Evolutionary conservation across 2,888 invertebrate species (phyloP), one percentile per base, ranked within the genome.

Genomic region (Perdita meconis): DNA sequence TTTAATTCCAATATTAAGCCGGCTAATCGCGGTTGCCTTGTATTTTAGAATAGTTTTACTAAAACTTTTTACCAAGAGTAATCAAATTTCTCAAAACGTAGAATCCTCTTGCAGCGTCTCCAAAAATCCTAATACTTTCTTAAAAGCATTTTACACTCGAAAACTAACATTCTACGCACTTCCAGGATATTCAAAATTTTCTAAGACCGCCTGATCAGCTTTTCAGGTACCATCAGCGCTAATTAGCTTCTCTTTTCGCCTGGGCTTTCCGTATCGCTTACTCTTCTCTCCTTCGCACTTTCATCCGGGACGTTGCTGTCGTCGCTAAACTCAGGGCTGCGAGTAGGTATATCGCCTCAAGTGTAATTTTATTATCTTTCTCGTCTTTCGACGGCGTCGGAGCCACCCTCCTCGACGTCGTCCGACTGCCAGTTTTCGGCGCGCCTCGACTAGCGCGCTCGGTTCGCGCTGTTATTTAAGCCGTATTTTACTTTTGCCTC

Each of bases 331-430:
- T 65, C 34, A 44, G 12, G 38, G 61, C 40, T 34, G 44, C 26
- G 42, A 47, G 36, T 57, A 65, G 76, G 70, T 79, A 79, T 78
- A 83, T 88, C 82, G 79, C 71, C 57, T 67, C 78, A 77, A 81
- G 81, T 77, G 83, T 87, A 86, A 89, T 88, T 87, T 88, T 84
- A 89, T 89, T 88, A 86, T 86, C 84, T 82, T 74, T 77, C 84
- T 80, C 77, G 69, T 70, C 63, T 73, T 67, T 63, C 81, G 65
- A 68, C 68, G 59, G 61, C n/a, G 2, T 12, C 16, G 57, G n/a
- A 26, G n/a, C 16, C 30, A 22, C 22, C 59, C 30, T 30, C 30
- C 30, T 66, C 59, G 57, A 34, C 51, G 36, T 36, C 47, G 24
- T 34, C 42, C 44, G 50, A 19, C 24, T 56, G 56, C 47, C 40